Evolutionary conservation across 2,888 invertebrate genomes (phyloP).

Genomic region (Flexamia atlantica): DNA sequence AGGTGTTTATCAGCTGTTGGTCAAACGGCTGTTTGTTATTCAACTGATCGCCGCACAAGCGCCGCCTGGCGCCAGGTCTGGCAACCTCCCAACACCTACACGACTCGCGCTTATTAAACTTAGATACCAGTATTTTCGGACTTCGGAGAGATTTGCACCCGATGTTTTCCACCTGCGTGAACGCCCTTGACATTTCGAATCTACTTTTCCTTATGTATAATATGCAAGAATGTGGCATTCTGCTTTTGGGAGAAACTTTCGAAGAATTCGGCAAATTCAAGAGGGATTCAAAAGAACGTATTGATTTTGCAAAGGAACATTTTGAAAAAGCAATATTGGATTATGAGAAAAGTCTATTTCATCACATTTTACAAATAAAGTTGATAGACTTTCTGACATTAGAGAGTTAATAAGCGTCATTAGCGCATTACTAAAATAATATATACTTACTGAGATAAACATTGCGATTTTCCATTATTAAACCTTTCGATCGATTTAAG

Average conservation of each 20-base stretch:
- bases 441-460: too few species aligned
- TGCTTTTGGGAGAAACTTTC: not conserved
- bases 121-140: not conserved
- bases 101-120: constrained; percentile 17
- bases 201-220: not conserved
- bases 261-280: too few species aligned
- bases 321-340: too few species aligned
- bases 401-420: too few species aligned
- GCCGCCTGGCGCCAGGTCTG: constrained; percentile 3
- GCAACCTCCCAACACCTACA: not conserved
- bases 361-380: too few species aligned
- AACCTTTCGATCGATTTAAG: too few species aligned
- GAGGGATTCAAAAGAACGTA: too few species aligned
- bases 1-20: not conserved
- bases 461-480: too few species aligned
- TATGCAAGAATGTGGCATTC: not conserved
- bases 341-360: too few species aligned
- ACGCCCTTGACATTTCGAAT: not conserved
- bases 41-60: not conserved
- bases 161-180: not conserved
- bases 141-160: not conserved
- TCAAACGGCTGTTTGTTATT: constrained; percentile 10
- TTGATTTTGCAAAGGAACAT: too few species aligned
- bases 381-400: too few species aligned
- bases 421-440: too few species aligned